Conservation (phyloP, 2,113 vertebrate species). For the Dipodomys merriami region DNA sequence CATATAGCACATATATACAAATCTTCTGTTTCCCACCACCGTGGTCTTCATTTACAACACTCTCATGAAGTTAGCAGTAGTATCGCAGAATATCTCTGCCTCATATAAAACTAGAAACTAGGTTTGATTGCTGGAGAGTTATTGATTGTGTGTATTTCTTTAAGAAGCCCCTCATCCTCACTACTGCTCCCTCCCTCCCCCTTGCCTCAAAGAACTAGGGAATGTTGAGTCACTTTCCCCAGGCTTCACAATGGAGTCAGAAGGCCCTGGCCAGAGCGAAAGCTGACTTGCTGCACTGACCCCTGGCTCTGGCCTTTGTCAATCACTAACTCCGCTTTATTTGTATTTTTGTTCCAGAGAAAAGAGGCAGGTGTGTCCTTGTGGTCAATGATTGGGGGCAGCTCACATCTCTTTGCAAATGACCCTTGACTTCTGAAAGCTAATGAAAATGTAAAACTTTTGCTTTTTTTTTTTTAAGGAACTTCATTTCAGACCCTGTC, state of each 20-base stretch:
- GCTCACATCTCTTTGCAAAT: neutral
- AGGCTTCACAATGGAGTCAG: neutral
- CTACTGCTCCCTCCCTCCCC: too few species aligned
- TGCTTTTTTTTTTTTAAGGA: conserved; percentile 46
- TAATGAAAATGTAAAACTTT: conserved; percentile 54
- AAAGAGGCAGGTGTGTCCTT: conserved; percentile 50
- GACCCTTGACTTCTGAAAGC: conserved; percentile 37
- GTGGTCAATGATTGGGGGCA: neutral
- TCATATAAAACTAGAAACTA: neutral
- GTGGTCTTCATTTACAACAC: neutral
- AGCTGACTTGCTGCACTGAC: neutral
- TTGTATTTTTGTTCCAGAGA: conserved; percentile 37
- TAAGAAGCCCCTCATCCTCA: neutral
- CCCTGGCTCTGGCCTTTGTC: conserved; percentile 9
- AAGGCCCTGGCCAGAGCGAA: neutral
- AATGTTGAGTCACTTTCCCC: neutral
- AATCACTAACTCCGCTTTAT: neutral
- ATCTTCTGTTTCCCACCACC: neutral
- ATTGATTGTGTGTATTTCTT: neutral
- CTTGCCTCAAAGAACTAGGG: neutral
- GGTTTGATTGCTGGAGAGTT: conserved; percentile 6
- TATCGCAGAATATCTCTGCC: neutral
- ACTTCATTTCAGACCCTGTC: conserved; percentile 35
- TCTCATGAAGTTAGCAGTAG: neutral
- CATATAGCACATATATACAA: neutral